Evolutionary conservation across 2,113 vertebrate species (phyloP).

Genomic region (Astatotilapia flaviijosephi): DNA sequence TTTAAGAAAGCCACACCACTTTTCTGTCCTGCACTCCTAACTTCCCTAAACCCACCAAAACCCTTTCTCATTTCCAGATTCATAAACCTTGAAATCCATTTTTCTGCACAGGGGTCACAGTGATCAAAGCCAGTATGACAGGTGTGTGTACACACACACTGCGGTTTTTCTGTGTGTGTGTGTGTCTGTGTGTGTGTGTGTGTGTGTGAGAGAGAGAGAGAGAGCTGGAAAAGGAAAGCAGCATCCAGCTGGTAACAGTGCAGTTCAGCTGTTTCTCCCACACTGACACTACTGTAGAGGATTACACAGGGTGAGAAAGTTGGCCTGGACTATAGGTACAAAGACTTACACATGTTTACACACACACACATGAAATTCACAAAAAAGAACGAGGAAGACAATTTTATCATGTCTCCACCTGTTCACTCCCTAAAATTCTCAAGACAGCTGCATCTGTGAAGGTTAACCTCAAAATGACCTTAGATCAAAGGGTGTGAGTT

Average conservation of each 20-base stretch:
- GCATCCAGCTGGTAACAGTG: conserved; percentile 7
- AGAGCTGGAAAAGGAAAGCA: conserved; percentile 2
- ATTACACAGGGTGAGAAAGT: conserved; percentile 43
- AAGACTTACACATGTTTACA: neutral
- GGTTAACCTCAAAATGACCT: conserved; percentile 49
- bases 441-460: conserved; percentile 54
- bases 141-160: neutral
- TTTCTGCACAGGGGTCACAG: neutral
- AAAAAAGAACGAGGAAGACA: neutral
- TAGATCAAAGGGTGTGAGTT: neutral
- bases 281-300: neutral
- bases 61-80: conserved; percentile 20
- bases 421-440: conserved; percentile 56
- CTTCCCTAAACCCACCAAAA: neutral
- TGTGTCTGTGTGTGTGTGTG: neutral
- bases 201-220: neutral
- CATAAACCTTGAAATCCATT: conserved; percentile 42
- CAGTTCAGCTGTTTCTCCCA: conserved; percentile 44
- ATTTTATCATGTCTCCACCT: conserved; percentile 62
- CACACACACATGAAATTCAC: neutral
- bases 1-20: neutral
- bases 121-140: neutral
- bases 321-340: neutral
- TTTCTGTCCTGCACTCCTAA: neutral
- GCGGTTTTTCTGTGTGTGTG: neutral